Conservation (phyloP, 2,797 vertebrate species). For the Momotus momota region DNA sequence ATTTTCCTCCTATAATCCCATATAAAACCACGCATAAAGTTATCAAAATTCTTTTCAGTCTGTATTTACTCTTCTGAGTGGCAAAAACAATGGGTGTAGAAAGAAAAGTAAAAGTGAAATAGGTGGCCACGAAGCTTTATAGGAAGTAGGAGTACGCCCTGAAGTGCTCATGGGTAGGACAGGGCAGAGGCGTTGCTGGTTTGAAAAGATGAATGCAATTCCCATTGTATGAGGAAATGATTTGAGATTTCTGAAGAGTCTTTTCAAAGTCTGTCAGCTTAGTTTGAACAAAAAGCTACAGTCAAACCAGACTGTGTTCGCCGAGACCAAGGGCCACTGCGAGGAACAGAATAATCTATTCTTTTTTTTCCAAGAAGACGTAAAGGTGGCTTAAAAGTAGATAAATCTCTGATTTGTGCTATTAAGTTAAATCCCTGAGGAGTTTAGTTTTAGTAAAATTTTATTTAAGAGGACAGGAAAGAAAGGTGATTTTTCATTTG, state of each 20-base stretch:
- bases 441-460: constrained; percentile 35
- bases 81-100: background rate
- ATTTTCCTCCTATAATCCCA: background rate
- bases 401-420: background rate
- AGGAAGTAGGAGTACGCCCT: background rate
- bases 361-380: background rate
- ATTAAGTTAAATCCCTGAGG: background rate
- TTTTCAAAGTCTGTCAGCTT: background rate
- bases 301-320: background rate
- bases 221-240: background rate
- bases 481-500: constrained; percentile 36
- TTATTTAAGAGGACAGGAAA: constrained; percentile 42
- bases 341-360: background rate
- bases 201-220: background rate
- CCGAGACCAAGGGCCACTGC: rapidly evolving
- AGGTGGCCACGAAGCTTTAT: background rate
- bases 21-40: background rate
- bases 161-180: background rate
- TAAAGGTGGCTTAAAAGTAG: background rate
- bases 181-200: background rate
- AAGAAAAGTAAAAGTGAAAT: background rate
- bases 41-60: background rate
- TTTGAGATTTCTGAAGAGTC: background rate
- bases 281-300: background rate
- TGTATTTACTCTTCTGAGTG: background rate